phyloP scores from a whole-genome alignment of 2,113 vertebrate genomes.

The Ophiodon elongatus region DNA sequence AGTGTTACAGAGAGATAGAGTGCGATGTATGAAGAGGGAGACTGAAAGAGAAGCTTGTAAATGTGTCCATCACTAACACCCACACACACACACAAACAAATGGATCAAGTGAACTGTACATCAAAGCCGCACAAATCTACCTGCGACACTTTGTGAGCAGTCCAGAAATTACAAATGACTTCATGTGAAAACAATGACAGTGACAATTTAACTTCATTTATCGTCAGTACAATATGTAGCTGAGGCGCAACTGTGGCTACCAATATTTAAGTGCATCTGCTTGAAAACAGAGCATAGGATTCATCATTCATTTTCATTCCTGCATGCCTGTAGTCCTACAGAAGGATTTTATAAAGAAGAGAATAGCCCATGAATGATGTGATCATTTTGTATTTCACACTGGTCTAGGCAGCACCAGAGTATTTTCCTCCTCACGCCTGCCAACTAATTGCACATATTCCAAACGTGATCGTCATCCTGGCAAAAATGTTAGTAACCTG shows the following conservation, averaged over 20 bases:
- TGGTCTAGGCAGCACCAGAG: background rate
- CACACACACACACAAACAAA: constrained; percentile 5
- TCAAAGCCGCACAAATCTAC: background rate
- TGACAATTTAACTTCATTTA: background rate
- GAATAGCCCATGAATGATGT: background rate
- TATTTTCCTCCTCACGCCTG: background rate
- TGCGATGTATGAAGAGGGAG: constrained; percentile 13
- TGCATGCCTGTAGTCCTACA: background rate
- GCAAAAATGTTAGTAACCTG: background rate
- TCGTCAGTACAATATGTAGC: background rate
- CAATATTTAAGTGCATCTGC: background rate
- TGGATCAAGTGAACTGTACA: background rate
- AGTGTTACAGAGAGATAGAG: constrained; percentile 24
- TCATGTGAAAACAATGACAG: background rate
- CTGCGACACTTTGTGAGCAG: background rate
- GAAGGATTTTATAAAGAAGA: background rate
- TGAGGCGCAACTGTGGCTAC: background rate
- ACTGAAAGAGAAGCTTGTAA: constrained; percentile 39
- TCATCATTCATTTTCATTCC: background rate
- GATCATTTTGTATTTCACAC: constrained; percentile 6
- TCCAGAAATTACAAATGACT: background rate
- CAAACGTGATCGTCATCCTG: background rate
- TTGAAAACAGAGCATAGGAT: background rate
- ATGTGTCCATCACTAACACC: constrained; percentile 15
- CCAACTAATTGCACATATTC: background rate